phyloP scores from a whole-genome alignment of 2,797 vertebrate species.

The Karalla daura region DNA sequence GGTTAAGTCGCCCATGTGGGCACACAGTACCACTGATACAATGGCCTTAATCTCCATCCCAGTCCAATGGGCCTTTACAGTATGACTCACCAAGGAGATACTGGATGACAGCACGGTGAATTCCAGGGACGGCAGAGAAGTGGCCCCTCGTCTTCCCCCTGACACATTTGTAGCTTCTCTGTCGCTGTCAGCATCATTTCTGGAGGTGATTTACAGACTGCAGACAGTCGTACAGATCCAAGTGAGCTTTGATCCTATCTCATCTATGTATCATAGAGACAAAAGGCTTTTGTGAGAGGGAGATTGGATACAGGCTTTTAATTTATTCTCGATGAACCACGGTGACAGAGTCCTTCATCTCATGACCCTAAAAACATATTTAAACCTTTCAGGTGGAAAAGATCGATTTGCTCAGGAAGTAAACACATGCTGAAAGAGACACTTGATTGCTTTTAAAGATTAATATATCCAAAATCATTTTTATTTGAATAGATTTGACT shows the following conservation, averaged over 20 bases:
- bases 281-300: not conserved
- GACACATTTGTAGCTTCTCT: not conserved
- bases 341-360: not conserved
- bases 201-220: not conserved
- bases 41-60: constrained; percentile 48
- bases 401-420: not conserved
- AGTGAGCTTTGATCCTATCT: no score
- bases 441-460: not conserved
- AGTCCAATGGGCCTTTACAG: constrained; percentile 13
- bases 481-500: not conserved
- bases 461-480: not conserved
- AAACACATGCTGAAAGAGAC: not conserved
- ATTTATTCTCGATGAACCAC: not conserved
- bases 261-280: no score
- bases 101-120: constrained; percentile 2
- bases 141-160: not conserved
- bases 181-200: not conserved
- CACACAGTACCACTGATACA: constrained; percentile 22
- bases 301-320: not conserved
- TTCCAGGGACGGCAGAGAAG: not conserved
- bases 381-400: not conserved
- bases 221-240: not conserved
- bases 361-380: not conserved
- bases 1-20: constrained; percentile 24
- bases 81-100: constrained; percentile 15